phyloP scores from a whole-genome alignment of 2,113 vertebrate species.

The Crypturellus undulatus region DNA sequence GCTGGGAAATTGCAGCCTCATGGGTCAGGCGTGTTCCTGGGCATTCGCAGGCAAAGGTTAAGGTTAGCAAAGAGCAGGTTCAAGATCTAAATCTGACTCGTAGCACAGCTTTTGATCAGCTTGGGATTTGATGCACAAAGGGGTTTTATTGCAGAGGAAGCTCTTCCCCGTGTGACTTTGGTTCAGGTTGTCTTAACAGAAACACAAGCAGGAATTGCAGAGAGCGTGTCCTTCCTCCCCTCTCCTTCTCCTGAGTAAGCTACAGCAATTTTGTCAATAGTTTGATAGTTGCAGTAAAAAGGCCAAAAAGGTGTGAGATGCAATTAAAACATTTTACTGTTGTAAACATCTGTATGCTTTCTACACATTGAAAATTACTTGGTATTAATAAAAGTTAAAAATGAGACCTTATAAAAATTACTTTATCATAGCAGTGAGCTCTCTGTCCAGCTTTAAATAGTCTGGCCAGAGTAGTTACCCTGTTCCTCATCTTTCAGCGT shows the following conservation, averaged over 20 bases:
- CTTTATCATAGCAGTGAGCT: neutral
- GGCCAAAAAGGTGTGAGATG: neutral
- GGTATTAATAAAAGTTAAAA: neutral
- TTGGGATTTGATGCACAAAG: neutral
- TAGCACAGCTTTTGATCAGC: neutral
- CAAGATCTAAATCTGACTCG: neutral
- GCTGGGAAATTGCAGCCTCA: neutral
- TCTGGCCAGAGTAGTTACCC: neutral
- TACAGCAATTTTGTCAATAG: neutral
- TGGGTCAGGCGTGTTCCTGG: neutral
- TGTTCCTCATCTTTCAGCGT: neutral
- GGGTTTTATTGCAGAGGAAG: rapidly evolving
- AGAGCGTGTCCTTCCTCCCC: neutral
- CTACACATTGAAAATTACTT: too few relatives aligned
- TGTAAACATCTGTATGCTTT: neutral
- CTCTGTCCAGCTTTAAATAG: neutral
- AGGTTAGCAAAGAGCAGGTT: neutral
- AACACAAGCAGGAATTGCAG: neutral
- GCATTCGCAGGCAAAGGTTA: neutral
- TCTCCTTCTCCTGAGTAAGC: neutral
- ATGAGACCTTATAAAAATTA: neutral
- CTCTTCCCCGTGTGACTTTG: rapidly evolving
- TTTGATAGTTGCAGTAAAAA: neutral
- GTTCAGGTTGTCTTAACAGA: neutral
- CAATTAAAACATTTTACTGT: neutral